These are phyloP conservation scores for Lochmaea crataegi DNA, from an alignment of 2,888 invertebrate genomes.

Conservation along the genomic window DNA sequence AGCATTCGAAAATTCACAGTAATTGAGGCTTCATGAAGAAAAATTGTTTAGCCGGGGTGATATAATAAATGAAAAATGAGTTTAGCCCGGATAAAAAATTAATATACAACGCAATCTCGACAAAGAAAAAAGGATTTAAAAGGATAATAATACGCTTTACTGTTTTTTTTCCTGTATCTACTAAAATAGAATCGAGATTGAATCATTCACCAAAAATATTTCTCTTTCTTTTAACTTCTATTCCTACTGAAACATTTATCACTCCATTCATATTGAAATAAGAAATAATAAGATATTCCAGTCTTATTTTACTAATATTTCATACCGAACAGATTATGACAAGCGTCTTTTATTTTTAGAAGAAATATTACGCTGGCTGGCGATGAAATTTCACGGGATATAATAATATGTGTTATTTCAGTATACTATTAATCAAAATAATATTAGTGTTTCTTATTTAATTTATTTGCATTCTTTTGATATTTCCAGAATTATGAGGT, in stretches of 20 bases:
- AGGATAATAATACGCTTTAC: neutral
- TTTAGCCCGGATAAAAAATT: neutral
- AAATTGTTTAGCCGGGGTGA: slow-evolving; percentile 9
- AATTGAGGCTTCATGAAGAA: slow-evolving; percentile 30
- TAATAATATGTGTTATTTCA: slow-evolving; percentile 32
- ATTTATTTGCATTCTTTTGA: slow-evolving; percentile 33
- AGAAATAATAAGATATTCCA: slow-evolving; percentile 20
- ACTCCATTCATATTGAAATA: slow-evolving; percentile 34
- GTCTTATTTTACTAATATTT: slow-evolving; percentile 31
- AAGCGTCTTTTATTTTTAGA: slow-evolving; percentile 33
- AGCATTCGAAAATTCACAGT: slow-evolving; percentile 22
- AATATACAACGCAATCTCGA: neutral
- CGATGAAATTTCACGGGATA: slow-evolving; percentile 39
- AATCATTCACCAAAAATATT: neutral
- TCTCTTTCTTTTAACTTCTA: neutral
- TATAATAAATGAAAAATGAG: slow-evolving; percentile 2
- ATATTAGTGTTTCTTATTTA: slow-evolving; percentile 22
- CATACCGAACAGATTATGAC: slow-evolving; percentile 36
- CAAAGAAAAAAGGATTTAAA: neutral
- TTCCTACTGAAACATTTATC: slow-evolving; percentile 23
- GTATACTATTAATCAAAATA: slow-evolving; percentile 34
- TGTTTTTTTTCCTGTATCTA: neutral
- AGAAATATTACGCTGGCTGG: slow-evolving; percentile 28
- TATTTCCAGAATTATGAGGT: slow-evolving; percentile 20
- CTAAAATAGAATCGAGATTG: neutral